These are phyloP conservation scores for Caenorhabditis latens DNA, from an alignment of 1,140 invertebrate species.

Conservation along the genomic window DNA sequence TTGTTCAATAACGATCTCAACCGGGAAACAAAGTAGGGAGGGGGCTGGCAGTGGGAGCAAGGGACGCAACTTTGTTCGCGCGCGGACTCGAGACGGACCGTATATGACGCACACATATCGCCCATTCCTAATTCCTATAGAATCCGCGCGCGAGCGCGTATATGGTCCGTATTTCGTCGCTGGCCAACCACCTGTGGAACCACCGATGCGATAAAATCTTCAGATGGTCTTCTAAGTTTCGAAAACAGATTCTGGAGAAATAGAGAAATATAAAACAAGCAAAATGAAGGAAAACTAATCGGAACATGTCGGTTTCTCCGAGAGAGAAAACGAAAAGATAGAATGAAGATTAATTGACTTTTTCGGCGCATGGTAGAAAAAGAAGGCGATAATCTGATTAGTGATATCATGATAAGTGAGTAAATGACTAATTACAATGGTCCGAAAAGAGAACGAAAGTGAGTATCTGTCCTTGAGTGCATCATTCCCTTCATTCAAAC, in stretches of 20 bases:
- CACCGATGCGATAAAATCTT: constrained; percentile 81
- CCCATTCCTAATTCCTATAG: too few relatives aligned
- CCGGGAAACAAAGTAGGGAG: too few relatives aligned
- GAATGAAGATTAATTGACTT: constrained; percentile 49
- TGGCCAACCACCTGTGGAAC: too few relatives aligned
- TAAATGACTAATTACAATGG: constrained; percentile 10
- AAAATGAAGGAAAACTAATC: neutral
- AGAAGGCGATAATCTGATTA: constrained; percentile 39
- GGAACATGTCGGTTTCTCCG: neutral
- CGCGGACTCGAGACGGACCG: too few relatives aligned
- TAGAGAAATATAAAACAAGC: neutral
- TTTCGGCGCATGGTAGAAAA: neutral
- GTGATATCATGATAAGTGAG: constrained; percentile 11
- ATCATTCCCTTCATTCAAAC: neutral
- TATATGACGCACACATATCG: too few relatives aligned
- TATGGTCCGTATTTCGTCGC: too few relatives aligned
- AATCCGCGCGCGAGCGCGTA: too few relatives aligned
- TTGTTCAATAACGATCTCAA: too few relatives aligned
- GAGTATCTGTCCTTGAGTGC: neutral
- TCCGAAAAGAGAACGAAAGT: neutral
- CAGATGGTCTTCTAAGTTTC: too few relatives aligned
- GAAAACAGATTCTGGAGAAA: neutral
- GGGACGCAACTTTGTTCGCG: too few relatives aligned
- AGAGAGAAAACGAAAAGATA: too few relatives aligned
- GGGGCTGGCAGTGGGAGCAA: too few relatives aligned